Base-by-base conservation (phyloP, 1,140 invertebrate species). In the Spodoptera litura region DNA sequence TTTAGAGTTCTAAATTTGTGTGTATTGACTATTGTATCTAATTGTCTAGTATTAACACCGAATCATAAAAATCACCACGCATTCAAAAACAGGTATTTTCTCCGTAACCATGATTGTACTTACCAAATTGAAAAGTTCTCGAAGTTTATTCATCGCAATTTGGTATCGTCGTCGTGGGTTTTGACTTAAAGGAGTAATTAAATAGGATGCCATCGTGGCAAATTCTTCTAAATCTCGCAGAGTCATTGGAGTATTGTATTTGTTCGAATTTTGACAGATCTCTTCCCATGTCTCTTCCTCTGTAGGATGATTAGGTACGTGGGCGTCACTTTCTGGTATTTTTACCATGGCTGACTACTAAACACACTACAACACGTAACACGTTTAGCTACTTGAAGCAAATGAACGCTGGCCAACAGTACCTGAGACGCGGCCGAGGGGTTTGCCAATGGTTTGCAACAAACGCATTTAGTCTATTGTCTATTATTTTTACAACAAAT, bases 121-220 rank as follows among this genome's bases (percentile, higher is more conserved):
- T 83, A 87, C 85, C 79, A 87, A 79, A 35, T 87, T 87, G 51
- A 81, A 84, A n/a, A 79, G 68, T 64, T 81, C 79, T 15, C 85
- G 66, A 31, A 87, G 44, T 51, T 75, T 59, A 77, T 85, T 81
- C 78, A 87, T 87, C 0, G 81, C 84, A 4, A 6, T 44, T 44
- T 44, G 38, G 2, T 56, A 68, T 5, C 56, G 68, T 3, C 27
- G 52, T 5, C 4, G 20, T 20, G 8, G 15, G 31, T 38, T 3
- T 49, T 12, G 35, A 35, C 2, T n/a, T 55, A 35, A 55, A 44
- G 27, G 31, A 5, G 6, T 35, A n/a, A 71, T 38, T 13, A 15
- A 38, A 3, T 38, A 15, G 4, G 68, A 52, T 5, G 31, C n/a
- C 2, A 71, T 31, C 13, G 56, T 5, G 0, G 68, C 68, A 9